Percentiles rank a stretch among this genome's conserved stretches.
Evolutionary conservation across 1,140 invertebrate genomes (phyloP).

Genomic region (Oreohelix idahoensis): DNA sequence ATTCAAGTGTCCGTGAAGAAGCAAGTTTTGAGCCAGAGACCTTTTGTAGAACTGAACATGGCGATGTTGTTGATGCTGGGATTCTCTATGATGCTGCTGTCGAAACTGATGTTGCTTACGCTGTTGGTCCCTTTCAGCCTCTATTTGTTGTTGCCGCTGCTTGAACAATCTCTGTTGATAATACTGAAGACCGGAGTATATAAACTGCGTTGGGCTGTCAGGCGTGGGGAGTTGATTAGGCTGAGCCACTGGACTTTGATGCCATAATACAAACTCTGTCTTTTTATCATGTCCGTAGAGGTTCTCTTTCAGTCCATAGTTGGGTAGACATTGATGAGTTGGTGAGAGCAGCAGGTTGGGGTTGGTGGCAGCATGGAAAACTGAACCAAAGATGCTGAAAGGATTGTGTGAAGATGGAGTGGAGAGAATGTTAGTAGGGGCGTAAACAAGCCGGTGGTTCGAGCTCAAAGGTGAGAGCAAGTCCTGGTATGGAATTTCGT

Average conservation of each 20-base stretch:
- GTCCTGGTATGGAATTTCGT: not conserved
- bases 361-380: not conserved
- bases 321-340: not conserved
- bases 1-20: not conserved
- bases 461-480: not conserved
- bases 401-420: not conserved
- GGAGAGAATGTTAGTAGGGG: not conserved
- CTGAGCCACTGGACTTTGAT: not conserved
- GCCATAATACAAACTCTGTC: not conserved
- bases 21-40: not conserved
- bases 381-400: not conserved
- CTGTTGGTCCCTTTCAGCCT: not conserved
- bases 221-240: not conserved
- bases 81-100: not conserved
- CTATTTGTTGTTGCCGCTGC: conserved; percentile 8
- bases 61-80: conserved; percentile 10
- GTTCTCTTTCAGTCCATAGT: not conserved
- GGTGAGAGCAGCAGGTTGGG: not conserved
- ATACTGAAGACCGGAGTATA: not conserved
- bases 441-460: not conserved
- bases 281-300: not conserved
- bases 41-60: not conserved
- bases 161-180: not conserved
- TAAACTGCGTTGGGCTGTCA: not conserved
- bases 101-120: conserved; percentile 16